phyloP scores from a whole-genome alignment of 2,797 vertebrate species.

The Hoplostethus mediterraneus region DNA sequence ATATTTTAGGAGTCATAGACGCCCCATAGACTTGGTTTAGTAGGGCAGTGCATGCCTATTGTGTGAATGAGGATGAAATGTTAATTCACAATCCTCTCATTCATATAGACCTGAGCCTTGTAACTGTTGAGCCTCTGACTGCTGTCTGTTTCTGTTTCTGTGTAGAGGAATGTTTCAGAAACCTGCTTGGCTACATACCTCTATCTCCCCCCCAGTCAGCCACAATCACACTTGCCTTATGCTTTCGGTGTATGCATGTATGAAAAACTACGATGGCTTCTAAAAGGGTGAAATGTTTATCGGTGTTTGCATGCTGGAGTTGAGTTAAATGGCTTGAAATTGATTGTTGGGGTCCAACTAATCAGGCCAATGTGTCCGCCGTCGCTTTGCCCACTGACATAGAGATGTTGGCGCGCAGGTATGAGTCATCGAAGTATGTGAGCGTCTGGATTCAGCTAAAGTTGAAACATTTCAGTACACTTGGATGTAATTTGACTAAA shows the following conservation, averaged over 20 bases:
- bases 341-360: not conserved
- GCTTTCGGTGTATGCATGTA: slow-evolving; percentile 15
- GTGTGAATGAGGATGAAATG: not conserved
- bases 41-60: slow-evolving; percentile 24
- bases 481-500: not conserved
- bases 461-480: too few species aligned
- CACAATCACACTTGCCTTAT: slow-evolving; percentile 33
- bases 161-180: slow-evolving; percentile 60
- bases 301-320: slow-evolving; percentile 3
- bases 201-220: slow-evolving; percentile 2
- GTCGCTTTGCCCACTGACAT: too few species aligned
- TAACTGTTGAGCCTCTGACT: slow-evolving; percentile 34
- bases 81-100: slow-evolving; percentile 49
- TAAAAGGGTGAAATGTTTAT: not conserved
- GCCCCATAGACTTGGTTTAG: not conserved
- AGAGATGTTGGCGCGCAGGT: too few species aligned
- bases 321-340: not conserved
- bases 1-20: too few species aligned
- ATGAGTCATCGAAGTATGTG: too few species aligned
- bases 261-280: not conserved
- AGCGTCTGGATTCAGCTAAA: too few species aligned
- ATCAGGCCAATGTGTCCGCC: not conserved
- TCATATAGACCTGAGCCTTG: slow-evolving; percentile 50
- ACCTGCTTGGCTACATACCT: slow-evolving; percentile 67
- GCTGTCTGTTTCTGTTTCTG: slow-evolving; percentile 32